These are phyloP conservation scores for Cartodere bifasciata DNA, from an alignment of 2,888 invertebrate genomes.

Conservation along the genomic window DNA sequence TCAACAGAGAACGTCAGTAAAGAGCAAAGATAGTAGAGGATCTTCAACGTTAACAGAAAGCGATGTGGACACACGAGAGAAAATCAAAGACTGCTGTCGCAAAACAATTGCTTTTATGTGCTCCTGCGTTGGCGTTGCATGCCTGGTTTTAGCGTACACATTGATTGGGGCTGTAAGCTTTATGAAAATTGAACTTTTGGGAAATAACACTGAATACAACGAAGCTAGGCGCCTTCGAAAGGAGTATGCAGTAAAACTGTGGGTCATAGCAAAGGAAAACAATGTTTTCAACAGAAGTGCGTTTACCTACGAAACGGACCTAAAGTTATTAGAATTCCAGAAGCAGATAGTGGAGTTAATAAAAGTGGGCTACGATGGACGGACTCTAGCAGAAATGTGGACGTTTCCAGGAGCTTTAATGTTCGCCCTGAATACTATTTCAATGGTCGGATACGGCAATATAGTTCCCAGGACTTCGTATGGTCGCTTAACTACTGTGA, in stretches of 20 bases:
- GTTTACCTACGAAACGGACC: slow-evolving; percentile 49
- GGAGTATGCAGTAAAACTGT: slow-evolving; percentile 50
- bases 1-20: slow-evolving; percentile 20
- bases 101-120: slow-evolving; percentile 85
- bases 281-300: slow-evolving; percentile 56
- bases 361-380: slow-evolving; percentile 55
- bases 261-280: slow-evolving; percentile 47
- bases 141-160: slow-evolving; percentile 75
- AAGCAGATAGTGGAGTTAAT: slow-evolving; percentile 50
- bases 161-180: slow-evolving; percentile 75
- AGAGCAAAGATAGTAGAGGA: slow-evolving; percentile 18
- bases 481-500: slow-evolving; percentile 73
- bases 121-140: slow-evolving; percentile 84
- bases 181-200: slow-evolving; percentile 52
- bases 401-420: slow-evolving; percentile 78
- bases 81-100: slow-evolving; percentile 72
- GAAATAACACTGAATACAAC: slow-evolving; percentile 27
- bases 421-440: slow-evolving; percentile 79
- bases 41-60: slow-evolving; percentile 59
- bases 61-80: slow-evolving; percentile 56
- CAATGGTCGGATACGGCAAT: slow-evolving; percentile 87
- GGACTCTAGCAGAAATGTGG: slow-evolving; percentile 61
- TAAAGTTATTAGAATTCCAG: slow-evolving; percentile 53
- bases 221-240: slow-evolving; percentile 40
- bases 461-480: slow-evolving; percentile 69